Evolutionary conservation across 2,888 invertebrate species (phyloP).

Genomic region (Lagria hirta): DNA sequence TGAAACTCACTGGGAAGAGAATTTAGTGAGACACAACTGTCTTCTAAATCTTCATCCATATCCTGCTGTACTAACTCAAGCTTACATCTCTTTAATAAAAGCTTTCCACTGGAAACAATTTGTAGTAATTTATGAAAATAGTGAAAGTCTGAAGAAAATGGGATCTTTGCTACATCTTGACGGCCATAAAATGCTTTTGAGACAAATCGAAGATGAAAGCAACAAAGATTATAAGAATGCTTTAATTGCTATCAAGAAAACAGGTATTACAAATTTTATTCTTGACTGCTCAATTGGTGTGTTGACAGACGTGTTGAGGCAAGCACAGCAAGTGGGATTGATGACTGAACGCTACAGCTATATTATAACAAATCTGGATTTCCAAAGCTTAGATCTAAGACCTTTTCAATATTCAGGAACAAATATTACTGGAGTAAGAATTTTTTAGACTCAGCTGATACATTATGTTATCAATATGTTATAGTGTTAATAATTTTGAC

Average conservation of each 20-base stretch:
- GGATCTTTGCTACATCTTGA: conserved; percentile 72
- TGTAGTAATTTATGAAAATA: conserved; percentile 77
- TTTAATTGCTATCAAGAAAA: conserved; percentile 70
- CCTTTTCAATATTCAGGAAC: conserved; percentile 78
- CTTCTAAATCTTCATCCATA: conserved; percentile 31
- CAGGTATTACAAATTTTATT: conserved; percentile 71
- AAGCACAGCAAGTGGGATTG: conserved; percentile 85
- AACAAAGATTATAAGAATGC: conserved; percentile 68
- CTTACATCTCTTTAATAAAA: conserved; percentile 68
- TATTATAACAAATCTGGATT: conserved; percentile 77
- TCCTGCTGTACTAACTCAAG: conserved; percentile 48
- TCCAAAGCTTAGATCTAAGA: conserved; percentile 77
- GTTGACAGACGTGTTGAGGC: conserved; percentile 60
- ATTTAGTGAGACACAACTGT: conserved; percentile 33
- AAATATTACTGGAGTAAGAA: conserved; percentile 71
- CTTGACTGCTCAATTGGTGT: conserved; percentile 69
- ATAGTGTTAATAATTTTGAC: too few species aligned
- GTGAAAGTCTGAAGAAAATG: conserved; percentile 70
- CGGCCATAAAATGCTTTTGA: conserved; percentile 56
- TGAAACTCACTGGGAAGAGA: conserved; percentile 35
- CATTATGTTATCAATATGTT: neutral
- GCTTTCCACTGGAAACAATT: conserved; percentile 78
- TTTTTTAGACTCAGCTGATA: neutral
- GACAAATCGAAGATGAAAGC: conserved; percentile 64
- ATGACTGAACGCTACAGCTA: conserved; percentile 78